Conservation (phyloP, 2,797 vertebrate genomes). For the Ptychadena robeensis region DNA sequence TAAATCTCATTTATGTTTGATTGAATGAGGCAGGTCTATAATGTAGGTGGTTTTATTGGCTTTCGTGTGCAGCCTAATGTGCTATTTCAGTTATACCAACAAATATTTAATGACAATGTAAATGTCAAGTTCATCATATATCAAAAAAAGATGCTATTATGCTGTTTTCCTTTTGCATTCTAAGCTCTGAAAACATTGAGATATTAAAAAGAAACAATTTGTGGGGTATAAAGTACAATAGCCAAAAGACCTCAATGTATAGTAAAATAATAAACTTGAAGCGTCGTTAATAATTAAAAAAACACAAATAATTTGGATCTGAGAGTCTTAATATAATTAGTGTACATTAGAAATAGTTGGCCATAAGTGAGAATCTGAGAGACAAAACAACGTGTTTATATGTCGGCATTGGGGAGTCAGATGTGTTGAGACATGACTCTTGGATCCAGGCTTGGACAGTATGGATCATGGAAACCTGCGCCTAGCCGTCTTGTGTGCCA, state of each 20-base stretch:
- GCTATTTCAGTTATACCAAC: no score
- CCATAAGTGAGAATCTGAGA: conserved; percentile 81
- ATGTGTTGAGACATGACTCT: conserved; percentile 82
- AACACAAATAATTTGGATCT: conserved; percentile 13
- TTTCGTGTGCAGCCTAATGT: no score
- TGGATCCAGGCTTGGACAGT: conserved; percentile 61
- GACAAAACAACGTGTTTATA: conserved; percentile 85
- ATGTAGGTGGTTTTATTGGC: no score
- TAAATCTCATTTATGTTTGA: no score
- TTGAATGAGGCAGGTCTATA: no score
- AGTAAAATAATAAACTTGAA: neutral
- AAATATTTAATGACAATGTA: no score
- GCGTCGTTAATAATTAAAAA: neutral
- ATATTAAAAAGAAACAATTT: neutral
- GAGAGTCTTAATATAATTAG: conserved; percentile 75
- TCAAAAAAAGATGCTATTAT: no score
- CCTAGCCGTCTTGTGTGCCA: conserved; percentile 66
- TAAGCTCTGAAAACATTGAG: neutral
- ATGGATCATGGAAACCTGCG: conserved; percentile 4
- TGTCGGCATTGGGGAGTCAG: conserved; percentile 79
- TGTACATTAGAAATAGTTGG: conserved; percentile 81
- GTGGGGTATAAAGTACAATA: neutral
- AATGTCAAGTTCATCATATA: no score
- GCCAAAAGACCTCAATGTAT: conserved; percentile 27
- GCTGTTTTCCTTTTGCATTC: no score